Conservation (phyloP, 2,888 invertebrate genomes). For the Thumatha senex region DNA sequence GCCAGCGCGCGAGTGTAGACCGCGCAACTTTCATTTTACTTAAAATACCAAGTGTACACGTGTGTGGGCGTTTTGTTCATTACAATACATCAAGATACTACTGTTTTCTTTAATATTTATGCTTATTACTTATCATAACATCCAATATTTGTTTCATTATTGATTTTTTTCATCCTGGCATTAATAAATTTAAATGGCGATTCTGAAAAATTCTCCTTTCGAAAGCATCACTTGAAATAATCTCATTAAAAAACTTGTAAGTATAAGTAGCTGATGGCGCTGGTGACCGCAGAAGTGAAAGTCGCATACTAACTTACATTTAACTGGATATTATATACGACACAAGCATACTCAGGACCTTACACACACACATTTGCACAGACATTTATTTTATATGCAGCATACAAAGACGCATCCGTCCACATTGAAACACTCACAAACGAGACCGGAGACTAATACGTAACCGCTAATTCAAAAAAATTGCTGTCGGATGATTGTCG, state of each 20-base stretch:
- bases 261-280: neutral
- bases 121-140: conserved; percentile 70
- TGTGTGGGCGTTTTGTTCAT: conserved; percentile 36
- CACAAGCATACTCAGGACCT: conserved; percentile 52
- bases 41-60: conserved; percentile 14
- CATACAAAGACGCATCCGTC: conserved; percentile 34
- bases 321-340: conserved; percentile 56
- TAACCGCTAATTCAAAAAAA: conserved; percentile 39
- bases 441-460: conserved; percentile 42
- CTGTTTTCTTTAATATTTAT: conserved; percentile 61
- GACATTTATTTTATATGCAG: conserved; percentile 30
- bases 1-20: no score
- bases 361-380: conserved; percentile 41
- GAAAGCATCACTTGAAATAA: conserved; percentile 16
- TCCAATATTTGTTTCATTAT: conserved; percentile 39
- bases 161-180: conserved; percentile 47
- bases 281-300: conserved; percentile 36
- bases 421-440: conserved; percentile 43
- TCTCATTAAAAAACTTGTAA: conserved; percentile 28
- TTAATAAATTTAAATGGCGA: conserved; percentile 46
- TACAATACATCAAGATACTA: conserved; percentile 48
- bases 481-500: neutral
- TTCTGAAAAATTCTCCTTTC: conserved; percentile 28
- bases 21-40: no score
- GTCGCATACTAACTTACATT: conserved; percentile 44